Evolutionary conservation across 2,113 vertebrate species (phyloP), one percentile per base, ranked within the genome.

Genomic region (Alligator sinensis): DNA sequence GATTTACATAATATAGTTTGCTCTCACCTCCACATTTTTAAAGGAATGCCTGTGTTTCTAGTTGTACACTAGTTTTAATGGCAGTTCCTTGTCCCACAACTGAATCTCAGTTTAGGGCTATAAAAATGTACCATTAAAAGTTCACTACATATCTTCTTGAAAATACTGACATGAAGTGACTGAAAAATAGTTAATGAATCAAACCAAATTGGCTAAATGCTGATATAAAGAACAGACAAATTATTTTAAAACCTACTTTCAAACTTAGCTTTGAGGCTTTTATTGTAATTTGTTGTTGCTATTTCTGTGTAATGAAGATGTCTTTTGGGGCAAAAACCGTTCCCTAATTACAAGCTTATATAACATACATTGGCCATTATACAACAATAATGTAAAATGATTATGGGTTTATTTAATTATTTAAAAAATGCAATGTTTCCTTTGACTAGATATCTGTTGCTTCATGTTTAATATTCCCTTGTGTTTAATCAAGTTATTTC

Each of bases 191-290:
- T 80, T 91, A 93, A 92, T 22, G 2, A 93, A 89, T 93, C 76
- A 86, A 80, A 77, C 80, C 21, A 82, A 94, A 94, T n/a, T 76
- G 72, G 86, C 76, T 82, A 84, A 91, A 92, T 78, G 5, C 9
- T 90, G 88, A 57, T 68, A 54, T 82, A 93, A 97, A 88, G 27
- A 88, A 38, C 16, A 90, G 75, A 77, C 55, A 88, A 94, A 84
- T 75, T 86, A 78, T 80, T 54, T 85, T 72, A 83, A 91, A 79
- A 11, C 21, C 34, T 88, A 62, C 21, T 91, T 95, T 85, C 28
- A 84, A 72, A 76, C 21, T 84, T 93, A 88, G 88, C 92, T 96
- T 92, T 76, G 57, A 86, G 77, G 59, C 70, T 74, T 76, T 91
- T 88, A 66, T 92, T 88, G 88, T 63, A 84, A n/a, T 66, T 88